These are phyloP conservation scores for Alloscopus bannaensis DNA, from an alignment of 2,888 invertebrate genomes.

Conservation along the genomic window DNA sequence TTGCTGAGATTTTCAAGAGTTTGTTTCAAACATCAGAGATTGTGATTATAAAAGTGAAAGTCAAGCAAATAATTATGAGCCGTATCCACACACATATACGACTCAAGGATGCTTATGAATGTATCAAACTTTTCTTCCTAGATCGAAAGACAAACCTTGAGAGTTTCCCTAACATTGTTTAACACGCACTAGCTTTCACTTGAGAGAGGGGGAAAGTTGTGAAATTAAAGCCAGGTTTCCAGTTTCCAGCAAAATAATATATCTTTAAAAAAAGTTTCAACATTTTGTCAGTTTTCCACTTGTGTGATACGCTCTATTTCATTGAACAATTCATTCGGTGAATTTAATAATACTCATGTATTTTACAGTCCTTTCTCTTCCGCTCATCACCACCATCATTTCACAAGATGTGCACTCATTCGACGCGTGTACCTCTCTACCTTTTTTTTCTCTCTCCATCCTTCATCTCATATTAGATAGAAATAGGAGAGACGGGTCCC, in stretches of 20 bases:
- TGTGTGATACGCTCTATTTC: slow-evolving; percentile 6
- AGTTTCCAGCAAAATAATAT: not conserved
- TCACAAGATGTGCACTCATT: not conserved
- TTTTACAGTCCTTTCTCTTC: slow-evolving; percentile 14
- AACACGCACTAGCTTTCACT: too few relatives aligned
- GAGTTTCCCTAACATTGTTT: too few relatives aligned
- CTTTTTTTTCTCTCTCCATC: not conserved
- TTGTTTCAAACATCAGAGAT: not conserved
- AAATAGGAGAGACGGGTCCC: not conserved
- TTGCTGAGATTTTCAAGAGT: slow-evolving; percentile 11
- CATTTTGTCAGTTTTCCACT: not conserved
- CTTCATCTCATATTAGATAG: not conserved
- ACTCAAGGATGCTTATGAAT: too few relatives aligned
- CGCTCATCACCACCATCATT: not conserved
- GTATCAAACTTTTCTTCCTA: too few relatives aligned
- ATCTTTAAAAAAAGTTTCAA: not conserved
- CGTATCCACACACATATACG: too few relatives aligned
- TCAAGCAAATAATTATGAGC: slow-evolving; percentile 20
- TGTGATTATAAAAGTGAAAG: not conserved
- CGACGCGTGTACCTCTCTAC: not conserved
- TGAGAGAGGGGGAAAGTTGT: too few relatives aligned
- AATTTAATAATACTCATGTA: slow-evolving; percentile 7
- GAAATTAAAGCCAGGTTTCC: not conserved
- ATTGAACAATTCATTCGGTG: slow-evolving; percentile 7
- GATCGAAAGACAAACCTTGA: too few relatives aligned